Conservation (phyloP, 2,113 vertebrate species). For the Bothrops jararaca region DNA sequence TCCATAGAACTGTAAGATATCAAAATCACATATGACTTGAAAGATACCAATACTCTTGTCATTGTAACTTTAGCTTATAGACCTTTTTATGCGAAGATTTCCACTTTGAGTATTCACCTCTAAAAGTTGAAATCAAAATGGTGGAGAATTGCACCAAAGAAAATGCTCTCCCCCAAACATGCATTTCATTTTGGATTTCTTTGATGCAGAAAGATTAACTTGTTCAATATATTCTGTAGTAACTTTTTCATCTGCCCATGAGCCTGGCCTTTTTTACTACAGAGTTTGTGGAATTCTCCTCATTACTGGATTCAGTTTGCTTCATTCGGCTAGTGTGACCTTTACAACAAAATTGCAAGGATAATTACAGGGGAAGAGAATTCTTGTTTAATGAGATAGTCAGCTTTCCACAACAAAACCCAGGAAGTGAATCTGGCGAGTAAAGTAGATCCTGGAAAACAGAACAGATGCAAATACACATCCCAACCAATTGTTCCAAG, state of each 20-base stretch:
- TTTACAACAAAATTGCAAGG: neutral
- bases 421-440: neutral
- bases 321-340: neutral
- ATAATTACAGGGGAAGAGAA: neutral
- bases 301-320: neutral
- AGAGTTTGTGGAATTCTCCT: neutral
- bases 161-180: neutral
- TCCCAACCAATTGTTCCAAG: neutral
- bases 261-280: neutral
- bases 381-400: neutral
- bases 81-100: neutral
- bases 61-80: neutral
- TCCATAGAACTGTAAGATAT: slow-evolving; percentile 61
- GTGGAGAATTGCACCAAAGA: neutral
- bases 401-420: neutral
- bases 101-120: neutral
- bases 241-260: neutral
- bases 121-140: neutral
- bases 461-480: neutral
- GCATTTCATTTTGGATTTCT: neutral
- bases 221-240: neutral
- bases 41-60: neutral
- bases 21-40: slow-evolving; percentile 15
- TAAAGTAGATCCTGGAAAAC: neutral
- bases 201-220: neutral